Evolutionary conservation across 2,888 invertebrate genomes (phyloP).

Genomic region (Eupeodes latifasciatus): DNA sequence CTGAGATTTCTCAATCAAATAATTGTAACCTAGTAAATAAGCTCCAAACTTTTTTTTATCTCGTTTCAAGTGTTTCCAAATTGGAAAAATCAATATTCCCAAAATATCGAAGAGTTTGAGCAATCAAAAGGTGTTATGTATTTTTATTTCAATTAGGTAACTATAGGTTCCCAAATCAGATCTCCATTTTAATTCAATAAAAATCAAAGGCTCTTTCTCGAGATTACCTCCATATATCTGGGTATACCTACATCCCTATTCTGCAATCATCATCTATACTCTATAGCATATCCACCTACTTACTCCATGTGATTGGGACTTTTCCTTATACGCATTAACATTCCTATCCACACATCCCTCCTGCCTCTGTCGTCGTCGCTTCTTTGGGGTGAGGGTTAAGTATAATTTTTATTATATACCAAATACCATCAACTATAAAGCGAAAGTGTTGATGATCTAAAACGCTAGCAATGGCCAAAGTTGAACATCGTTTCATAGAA

Average conservation of each 20-base stretch:
- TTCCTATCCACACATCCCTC: conserved; percentile 25
- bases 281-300: neutral
- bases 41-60: no score
- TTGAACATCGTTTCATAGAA: neutral
- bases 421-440: conserved; percentile 25
- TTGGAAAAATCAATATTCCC: neutral
- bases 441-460: conserved; percentile 62
- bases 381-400: conserved; percentile 16
- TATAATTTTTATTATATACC: conserved; percentile 29
- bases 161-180: neutral
- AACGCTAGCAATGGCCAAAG: conserved; percentile 5
- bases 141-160: neutral
- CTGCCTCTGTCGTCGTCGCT: neutral
- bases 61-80: no score
- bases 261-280: neutral
- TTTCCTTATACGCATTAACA: conserved; percentile 66
- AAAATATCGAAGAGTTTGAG: neutral
- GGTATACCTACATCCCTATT: neutral
- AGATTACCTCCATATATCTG: neutral
- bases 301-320: neutral
- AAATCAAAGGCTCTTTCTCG: neutral
- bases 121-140: neutral
- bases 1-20: no score
- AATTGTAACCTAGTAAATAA: no score
- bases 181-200: neutral